Percentiles rank a stretch among this genome's conserved stretches.
These are phyloP conservation scores for Shinisaurus crocodilurus DNA, from an alignment of 2,113 vertebrate genomes.

Conservation along the genomic window DNA sequence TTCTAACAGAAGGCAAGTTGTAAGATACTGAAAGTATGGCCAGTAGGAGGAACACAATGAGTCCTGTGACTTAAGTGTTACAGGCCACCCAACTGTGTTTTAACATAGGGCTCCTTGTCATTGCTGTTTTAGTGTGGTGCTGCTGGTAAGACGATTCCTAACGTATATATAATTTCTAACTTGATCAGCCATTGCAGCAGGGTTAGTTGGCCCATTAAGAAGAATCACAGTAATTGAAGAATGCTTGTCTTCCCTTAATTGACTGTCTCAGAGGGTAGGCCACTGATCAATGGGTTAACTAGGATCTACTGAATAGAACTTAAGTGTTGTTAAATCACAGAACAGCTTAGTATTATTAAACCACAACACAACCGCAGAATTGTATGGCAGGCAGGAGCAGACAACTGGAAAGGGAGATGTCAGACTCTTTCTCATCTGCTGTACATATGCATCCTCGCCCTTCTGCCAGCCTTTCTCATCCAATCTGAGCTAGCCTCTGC, in stretches of 20 bases:
- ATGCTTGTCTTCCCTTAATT: constrained; percentile 10
- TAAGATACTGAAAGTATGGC: neutral
- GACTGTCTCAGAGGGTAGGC: neutral
- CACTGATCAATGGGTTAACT: constrained; percentile 4
- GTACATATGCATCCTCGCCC: neutral
- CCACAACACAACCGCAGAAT: neutral
- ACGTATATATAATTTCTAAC: neutral
- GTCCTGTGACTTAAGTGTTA: neutral
- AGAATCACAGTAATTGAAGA: constrained; percentile 10
- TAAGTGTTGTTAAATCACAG: neutral
- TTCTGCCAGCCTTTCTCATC: neutral
- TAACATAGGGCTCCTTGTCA: no score
- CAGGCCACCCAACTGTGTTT: neutral
- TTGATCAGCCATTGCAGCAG: neutral
- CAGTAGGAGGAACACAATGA: neutral
- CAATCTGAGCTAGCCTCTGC: neutral
- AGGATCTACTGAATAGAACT: constrained; percentile 8
- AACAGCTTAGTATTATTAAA: neutral
- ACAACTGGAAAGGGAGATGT: neutral
- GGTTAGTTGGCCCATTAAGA: neutral
- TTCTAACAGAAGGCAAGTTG: neutral
- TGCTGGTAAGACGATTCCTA: neutral
- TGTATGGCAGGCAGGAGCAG: neutral
- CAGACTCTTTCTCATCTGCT: neutral
- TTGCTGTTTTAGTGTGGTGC: neutral